phyloP scores from a whole-genome alignment of 2,888 invertebrate species.

The Belgica antarctica region DNA sequence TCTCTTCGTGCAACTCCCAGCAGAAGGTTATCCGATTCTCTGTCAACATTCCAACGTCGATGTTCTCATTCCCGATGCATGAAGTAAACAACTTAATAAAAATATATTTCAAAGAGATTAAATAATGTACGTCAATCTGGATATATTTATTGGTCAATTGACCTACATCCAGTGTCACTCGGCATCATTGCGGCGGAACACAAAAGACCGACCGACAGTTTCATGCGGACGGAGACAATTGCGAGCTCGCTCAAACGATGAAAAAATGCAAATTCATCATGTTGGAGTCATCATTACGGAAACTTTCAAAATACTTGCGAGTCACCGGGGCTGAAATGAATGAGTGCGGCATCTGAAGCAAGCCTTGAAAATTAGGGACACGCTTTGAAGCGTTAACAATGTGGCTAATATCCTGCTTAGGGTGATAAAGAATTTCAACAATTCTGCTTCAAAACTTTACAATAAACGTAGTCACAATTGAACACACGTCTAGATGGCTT shows the following conservation, averaged over 20 bases:
- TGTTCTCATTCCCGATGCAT: no score
- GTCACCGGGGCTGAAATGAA: no score
- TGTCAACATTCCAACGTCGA: background rate
- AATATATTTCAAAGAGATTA: background rate
- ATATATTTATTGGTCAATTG: background rate
- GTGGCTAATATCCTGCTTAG: no score
- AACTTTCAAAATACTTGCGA: no score
- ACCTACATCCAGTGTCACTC: background rate
- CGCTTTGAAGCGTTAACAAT: no score
- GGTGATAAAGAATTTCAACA: no score
- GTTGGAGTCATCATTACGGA: conserved; percentile 5
- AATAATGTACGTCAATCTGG: background rate
- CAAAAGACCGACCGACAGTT: background rate
- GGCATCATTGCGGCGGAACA: background rate
- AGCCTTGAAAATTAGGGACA: no score
- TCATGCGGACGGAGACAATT: background rate
- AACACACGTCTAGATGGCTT: no score
- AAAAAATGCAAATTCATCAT: conserved; percentile 31
- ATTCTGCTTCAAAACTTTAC: no score
- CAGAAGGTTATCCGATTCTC: background rate
- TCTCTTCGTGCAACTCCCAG: background rate
- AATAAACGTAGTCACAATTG: no score
- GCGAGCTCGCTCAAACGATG: background rate
- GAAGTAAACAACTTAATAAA: conserved; percentile 26
- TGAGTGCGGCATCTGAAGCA: no score